A percentile compares a stretch with the other conserved stretches of the same genome.
Evolutionary conservation across 1,140 invertebrate genomes (phyloP).

Genomic region (Brevipalpus yothersi): DNA sequence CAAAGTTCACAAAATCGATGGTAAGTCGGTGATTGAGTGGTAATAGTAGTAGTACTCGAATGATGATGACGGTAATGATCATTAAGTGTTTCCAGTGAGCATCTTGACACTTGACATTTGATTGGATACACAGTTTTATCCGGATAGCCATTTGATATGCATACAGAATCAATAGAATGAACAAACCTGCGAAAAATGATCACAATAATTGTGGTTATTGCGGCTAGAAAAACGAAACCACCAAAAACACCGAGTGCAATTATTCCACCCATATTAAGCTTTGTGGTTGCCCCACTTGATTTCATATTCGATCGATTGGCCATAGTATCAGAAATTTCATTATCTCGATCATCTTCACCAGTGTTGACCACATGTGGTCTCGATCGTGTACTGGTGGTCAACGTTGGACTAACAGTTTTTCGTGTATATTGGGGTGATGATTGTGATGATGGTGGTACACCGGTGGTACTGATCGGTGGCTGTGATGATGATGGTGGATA

Average conservation of each 20-base stretch:
- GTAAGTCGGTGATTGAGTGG: too few relatives aligned
- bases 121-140: background rate
- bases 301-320: constrained; percentile 22
- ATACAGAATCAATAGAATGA: background rate
- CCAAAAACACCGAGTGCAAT: constrained; percentile 70
- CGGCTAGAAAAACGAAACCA: constrained; percentile 63
- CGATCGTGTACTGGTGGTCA: background rate
- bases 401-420: background rate
- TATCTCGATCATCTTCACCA: constrained; percentile 17
- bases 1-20: too few relatives aligned
- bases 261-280: constrained; percentile 53
- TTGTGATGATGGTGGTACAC: background rate
- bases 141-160: too few relatives aligned
- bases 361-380: background rate
- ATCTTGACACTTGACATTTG: constrained; percentile 49
- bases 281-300: constrained; percentile 31
- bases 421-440: background rate
- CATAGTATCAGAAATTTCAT: constrained; percentile 27
- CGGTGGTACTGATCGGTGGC: background rate
- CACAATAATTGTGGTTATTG: constrained; percentile 62
- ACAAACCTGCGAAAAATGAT: constrained; percentile 65
- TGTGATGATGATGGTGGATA: background rate
- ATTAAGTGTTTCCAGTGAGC: constrained; percentile 47
- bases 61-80: background rate
- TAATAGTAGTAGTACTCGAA: too few relatives aligned